A percentile compares a stretch with the other conserved stretches of the same genome.
Conservation (phyloP, 2,113 vertebrate species). For the Callorhinus ursinus region DNA sequence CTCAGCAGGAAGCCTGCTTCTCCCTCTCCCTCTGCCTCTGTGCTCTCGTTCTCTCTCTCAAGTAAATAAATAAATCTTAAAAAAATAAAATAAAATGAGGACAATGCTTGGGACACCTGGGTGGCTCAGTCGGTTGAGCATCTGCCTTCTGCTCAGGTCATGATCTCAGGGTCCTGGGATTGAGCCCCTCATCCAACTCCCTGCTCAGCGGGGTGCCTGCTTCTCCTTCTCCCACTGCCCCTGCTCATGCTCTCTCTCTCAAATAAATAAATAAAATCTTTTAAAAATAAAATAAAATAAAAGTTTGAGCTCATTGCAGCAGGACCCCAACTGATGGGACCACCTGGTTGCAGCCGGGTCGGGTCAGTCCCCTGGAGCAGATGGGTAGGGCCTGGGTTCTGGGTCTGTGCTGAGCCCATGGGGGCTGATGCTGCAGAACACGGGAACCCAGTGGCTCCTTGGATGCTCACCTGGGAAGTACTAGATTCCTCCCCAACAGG, state of each 20-base stretch:
- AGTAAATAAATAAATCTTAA: too few species aligned
- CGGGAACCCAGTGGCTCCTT: background rate
- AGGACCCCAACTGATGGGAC: too few species aligned
- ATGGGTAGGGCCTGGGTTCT: background rate
- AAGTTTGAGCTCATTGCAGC: background rate
- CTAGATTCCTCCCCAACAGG: rapidly evolving
- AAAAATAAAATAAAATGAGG: too few species aligned
- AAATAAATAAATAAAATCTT: too few species aligned
- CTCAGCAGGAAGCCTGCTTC: background rate
- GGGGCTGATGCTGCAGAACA: background rate
- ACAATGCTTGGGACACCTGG: too few species aligned
- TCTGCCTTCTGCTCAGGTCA: too few species aligned
- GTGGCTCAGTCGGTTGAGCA: too few species aligned
- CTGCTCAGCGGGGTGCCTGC: too few species aligned
- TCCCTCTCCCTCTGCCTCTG: background rate
- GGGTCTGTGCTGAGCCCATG: background rate
- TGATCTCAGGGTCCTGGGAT: too few species aligned
- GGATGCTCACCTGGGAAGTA: background rate
- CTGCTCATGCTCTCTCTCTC: background rate
- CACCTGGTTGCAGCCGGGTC: too few species aligned
- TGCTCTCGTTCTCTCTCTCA: too few species aligned
- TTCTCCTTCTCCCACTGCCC: background rate
- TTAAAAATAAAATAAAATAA: background rate
- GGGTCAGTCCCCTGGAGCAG: background rate
- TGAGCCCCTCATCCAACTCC: too few species aligned